A percentile compares a stretch with the other conserved stretches of the same genome.
Conservation (phyloP, 2,113 vertebrate species). For the Centropus unirufus region DNA sequence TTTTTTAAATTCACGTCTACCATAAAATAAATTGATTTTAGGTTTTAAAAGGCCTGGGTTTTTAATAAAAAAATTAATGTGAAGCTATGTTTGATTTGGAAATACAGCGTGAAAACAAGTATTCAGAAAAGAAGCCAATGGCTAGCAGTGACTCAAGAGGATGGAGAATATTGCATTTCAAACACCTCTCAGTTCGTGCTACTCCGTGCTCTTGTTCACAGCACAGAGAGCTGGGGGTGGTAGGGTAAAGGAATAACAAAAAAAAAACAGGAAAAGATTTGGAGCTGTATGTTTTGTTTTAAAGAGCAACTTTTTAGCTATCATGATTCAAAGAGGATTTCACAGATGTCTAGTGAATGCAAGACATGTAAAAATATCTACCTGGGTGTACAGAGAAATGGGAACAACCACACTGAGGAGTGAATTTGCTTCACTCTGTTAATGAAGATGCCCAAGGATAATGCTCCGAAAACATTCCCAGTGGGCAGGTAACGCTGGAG, state of each 20-base stretch:
- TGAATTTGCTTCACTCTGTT: neutral
- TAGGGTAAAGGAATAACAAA: neutral
- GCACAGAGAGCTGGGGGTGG: slow-evolving; percentile 48
- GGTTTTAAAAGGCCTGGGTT: neutral
- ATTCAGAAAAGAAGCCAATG: neutral
- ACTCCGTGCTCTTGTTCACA: slow-evolving; percentile 23
- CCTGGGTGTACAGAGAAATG: neutral
- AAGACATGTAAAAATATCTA: neutral
- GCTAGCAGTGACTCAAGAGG: slow-evolving; percentile 41
- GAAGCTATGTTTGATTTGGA: neutral
- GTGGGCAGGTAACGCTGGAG: neutral
- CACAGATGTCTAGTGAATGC: neutral
- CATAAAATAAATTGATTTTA: neutral
- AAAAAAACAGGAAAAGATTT: slow-evolving; percentile 30
- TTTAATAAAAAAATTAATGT: neutral
- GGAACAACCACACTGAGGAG: neutral
- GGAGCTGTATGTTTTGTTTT: slow-evolving; percentile 10
- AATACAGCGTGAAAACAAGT: slow-evolving; percentile 5
- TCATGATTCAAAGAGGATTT: neutral
- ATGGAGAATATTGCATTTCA: slow-evolving; percentile 23
- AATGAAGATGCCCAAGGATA: neutral
- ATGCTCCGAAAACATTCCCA: neutral
- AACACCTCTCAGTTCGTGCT: slow-evolving; percentile 30
- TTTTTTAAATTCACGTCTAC: neutral
- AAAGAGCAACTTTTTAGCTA: neutral